Base-by-base conservation (phyloP, 2,888 invertebrate genomes). In the Cacoxenus indagator region DNA sequence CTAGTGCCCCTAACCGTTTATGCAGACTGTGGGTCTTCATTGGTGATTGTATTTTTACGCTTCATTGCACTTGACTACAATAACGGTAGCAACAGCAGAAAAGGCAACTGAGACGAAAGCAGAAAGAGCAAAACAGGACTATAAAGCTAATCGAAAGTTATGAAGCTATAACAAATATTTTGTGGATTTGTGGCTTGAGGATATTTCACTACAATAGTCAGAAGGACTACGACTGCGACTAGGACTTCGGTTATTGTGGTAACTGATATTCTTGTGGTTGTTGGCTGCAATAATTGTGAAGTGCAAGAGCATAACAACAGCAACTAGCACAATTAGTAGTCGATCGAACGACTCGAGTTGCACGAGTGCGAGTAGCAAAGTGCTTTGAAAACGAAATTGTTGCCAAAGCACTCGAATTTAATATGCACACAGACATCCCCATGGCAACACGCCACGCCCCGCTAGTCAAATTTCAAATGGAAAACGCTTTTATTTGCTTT, bases 391-490 rank as follows among this genome's bases (percentile, higher is more conserved):
- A 37, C 1, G 37, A 31, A 59, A 31, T 62, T 62, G 43, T 62
- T 62, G 45, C 43, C 45, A 62, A 62, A 43, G 37, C n/a, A 22
- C 17, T 26, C 27, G 8, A 65, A 67, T 74, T 81, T 70, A 68
- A 71, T 73, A 71, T 70, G 69, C 67, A 62, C 57, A 65, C 29
- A 51, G 4, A n/a, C 59, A 67, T 71, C 69, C 51, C 67, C 68
- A 72, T 71, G 73, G 72, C 65, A 72, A 62, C 67, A 72, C 64
- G 70, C 75, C 46, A n/a, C n/a, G n/a, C n/a, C n/a, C n/a, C n/a
- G n/a, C n/a, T 17, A 46, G 46, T n/a, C 1, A 46, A 46, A 46
- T 17, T 17, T 46, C 17, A 17, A 46, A 46, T 74, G 73, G 66
- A 64, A 72, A 70, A 57, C 67, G 70, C 70, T 73, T 19, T 55